These are phyloP conservation scores for Tapirus indicus DNA, from an alignment of 2,797 vertebrate species.

Conservation along the genomic window DNA sequence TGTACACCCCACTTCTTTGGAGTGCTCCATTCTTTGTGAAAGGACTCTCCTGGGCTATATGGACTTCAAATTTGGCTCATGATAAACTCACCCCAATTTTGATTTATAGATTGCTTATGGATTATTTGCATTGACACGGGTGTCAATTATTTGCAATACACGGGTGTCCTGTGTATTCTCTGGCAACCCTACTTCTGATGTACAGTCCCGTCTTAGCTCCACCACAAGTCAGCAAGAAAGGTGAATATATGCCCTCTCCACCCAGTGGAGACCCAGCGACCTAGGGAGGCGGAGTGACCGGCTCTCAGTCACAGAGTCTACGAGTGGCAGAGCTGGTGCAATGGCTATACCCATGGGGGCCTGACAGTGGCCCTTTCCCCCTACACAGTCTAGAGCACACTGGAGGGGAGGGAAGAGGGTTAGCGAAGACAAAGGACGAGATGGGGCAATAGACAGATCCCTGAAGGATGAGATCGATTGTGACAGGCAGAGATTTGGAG, in stretches of 20 bases:
- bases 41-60: too few relatives aligned
- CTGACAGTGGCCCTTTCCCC: not conserved
- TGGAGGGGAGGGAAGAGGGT: not conserved
- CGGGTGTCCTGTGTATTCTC: not conserved
- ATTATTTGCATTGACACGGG: too few relatives aligned
- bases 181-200: not conserved
- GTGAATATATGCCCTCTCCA: fast-evolving
- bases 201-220: fast-evolving
- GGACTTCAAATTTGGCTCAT: too few relatives aligned
- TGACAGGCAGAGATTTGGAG: not conserved
- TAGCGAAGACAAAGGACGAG: not conserved
- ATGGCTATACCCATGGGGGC: not conserved
- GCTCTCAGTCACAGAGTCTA: too few relatives aligned
- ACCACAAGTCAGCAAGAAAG: not conserved
- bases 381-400: fast-evolving
- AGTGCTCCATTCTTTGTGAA: too few relatives aligned
- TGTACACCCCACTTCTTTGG: too few relatives aligned
- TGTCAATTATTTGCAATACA: too few relatives aligned
- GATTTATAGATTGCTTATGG: too few relatives aligned
- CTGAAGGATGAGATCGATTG: not conserved
- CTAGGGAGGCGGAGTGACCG: not conserved
- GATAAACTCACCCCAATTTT: too few relatives aligned
- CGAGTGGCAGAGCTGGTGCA: not conserved
- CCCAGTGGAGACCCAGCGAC: not conserved
- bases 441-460: not conserved